phyloP scores from a whole-genome alignment of 1,140 invertebrate genomes.

The Dendroctonus ponderosae region DNA sequence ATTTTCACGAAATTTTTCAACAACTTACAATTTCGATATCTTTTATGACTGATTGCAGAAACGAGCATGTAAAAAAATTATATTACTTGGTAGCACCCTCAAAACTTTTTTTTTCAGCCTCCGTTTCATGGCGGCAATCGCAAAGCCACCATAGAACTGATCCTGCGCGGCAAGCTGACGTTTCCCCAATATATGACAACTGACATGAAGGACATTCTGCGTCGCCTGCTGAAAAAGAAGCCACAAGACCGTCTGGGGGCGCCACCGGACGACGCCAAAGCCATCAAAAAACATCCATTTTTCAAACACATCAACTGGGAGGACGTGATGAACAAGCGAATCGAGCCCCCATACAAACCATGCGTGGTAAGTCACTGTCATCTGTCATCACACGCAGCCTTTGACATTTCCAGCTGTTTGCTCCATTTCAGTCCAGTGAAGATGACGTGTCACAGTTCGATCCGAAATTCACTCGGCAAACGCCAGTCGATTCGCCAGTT shows the following conservation, averaged over 20 bases:
- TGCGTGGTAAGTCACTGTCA: constrained; percentile 64
- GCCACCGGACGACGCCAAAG: constrained; percentile 78
- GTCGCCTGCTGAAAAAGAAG: constrained; percentile 77
- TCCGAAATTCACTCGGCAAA: constrained; percentile 95
- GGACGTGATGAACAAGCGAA: constrained; percentile 79
- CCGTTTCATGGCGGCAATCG: constrained; percentile 95
- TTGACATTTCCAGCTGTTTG: constrained; percentile 2
- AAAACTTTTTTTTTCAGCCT: constrained; percentile 65
- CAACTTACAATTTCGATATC: no score
- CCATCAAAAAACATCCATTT: constrained; percentile 86
- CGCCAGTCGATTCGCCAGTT: constrained; percentile 97
- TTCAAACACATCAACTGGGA: constrained; percentile 94
- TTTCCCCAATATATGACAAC: constrained; percentile 93
- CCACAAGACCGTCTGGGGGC: constrained; percentile 71
- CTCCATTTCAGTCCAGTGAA: constrained; percentile 74
- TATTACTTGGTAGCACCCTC: no score
- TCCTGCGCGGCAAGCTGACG: constrained; percentile 90
- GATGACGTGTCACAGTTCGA: constrained; percentile 99
- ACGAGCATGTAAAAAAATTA: no score
- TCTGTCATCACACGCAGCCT: neutral
- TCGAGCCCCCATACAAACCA: constrained; percentile 93
- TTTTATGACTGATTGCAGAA: no score
- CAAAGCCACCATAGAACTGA: constrained; percentile 99
- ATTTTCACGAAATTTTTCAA: no score
- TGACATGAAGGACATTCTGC: constrained; percentile 90